Evolutionary conservation across 2,113 vertebrate genomes (phyloP), one percentile per base, ranked within the genome.

Genomic region (Procavia capensis): DNA sequence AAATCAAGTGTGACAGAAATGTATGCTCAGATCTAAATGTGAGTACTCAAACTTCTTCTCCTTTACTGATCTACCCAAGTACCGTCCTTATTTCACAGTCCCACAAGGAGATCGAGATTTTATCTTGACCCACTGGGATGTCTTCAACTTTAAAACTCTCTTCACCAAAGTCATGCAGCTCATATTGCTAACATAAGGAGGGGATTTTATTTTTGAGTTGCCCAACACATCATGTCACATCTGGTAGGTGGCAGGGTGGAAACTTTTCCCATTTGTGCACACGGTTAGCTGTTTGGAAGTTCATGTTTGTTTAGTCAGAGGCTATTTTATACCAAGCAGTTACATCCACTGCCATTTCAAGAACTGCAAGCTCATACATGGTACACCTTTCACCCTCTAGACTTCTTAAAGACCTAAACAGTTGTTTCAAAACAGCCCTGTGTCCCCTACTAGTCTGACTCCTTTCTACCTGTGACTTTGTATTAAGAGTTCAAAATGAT

Each of bases 401-500:
- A 24, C 13, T 64, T 81, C 54, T 80, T 63, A 36, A 36, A 36
- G n/a, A n/a, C 68, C 20, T 70, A n/a, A n/a, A n/a, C 3, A 72
- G 47, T 17, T 50, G 66, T 66, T 87, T 90, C 50, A 29, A 74
- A 88, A 36, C 22, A 25, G n/a, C 66, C 34, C 39, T 45, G 0
- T 36, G 19, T 83, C 31, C 17, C 54, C 43, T 59, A 4, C 27
- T 66, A 9, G 61, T 47, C 19, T 10, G 39, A 80, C 27, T 80
- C 45, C 45, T 34, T 74, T 66, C 74, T 66, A 66, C 25, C 66
- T 29, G n/a, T 76, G 85, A 83, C 70, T 95, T 68, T 74, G 43
- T 93, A 59, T 57, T 90, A 88, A 25, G 75, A 74, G 45, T 81
- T 91, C 72, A 93, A 41, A 90, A 70, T 66, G 45, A 86, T n/a